Percentiles rank a stretch among this genome's conserved stretches.
These are phyloP conservation scores for Oncorhynchus masou DNA, from an alignment of 2,113 vertebrate genomes.

Conservation along the genomic window DNA sequence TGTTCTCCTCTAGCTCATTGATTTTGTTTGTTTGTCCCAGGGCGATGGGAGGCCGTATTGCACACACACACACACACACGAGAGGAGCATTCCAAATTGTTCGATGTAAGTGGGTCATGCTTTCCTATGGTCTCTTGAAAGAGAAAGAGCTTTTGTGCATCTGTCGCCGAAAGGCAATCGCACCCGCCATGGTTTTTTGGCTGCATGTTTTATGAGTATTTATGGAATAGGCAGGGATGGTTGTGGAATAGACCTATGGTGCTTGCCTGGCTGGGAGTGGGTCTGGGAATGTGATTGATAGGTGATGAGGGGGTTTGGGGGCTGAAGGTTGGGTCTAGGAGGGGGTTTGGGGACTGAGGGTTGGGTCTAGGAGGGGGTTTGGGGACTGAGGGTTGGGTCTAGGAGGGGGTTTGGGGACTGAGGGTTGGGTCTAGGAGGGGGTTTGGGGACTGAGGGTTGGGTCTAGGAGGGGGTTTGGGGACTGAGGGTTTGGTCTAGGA, in stretches of 20 bases:
- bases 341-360: not conserved
- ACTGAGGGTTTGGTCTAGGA: too few species aligned
- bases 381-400: too few species aligned
- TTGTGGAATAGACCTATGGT: constrained; percentile 4
- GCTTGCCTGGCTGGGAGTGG: constrained; percentile 12
- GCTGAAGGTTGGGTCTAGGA: too few species aligned
- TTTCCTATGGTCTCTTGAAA: constrained; percentile 72
- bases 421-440: too few species aligned
- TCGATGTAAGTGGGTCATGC: constrained; percentile 76
- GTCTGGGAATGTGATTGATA: constrained; percentile 15
- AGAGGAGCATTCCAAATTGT: constrained; percentile 67
- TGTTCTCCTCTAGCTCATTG: constrained; percentile 53
- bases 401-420: too few species aligned
- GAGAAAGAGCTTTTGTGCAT: constrained; percentile 61
- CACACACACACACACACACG: constrained; percentile 17
- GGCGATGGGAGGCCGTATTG: constrained; percentile 60
- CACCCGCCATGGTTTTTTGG: constrained; percentile 60
- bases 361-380: too few species aligned
- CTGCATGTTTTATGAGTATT: constrained; percentile 67
- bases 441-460: too few species aligned
- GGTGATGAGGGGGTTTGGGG: not conserved
- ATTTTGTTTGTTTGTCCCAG: constrained; percentile 73
- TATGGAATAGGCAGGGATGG: constrained; percentile 63
- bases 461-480: too few species aligned
- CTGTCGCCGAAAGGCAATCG: constrained; percentile 62